Evolutionary conservation across 1,140 invertebrate species (phyloP), one percentile per base, ranked within the genome.

Genomic region (Diuraphis noxia): DNA sequence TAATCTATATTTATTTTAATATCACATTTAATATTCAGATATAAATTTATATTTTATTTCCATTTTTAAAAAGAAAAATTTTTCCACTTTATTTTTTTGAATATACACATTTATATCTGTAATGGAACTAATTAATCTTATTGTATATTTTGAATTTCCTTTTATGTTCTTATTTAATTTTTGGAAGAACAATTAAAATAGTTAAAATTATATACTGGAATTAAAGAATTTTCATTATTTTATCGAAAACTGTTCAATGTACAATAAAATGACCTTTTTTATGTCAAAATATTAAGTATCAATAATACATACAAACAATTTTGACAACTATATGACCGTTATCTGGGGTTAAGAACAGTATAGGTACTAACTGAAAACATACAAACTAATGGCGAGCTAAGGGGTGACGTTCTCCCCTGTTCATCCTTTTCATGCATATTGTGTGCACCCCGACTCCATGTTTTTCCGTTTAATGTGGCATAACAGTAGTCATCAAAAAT

Each of bases 401-500:
- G 72, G 72, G 34, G 34, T 3, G 36, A 81, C 19, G 10, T 81
- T 81, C 21, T 21, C 79, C 38, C 40, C 79, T 40, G 7, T 40
- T 81, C 38, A 30, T 81, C 79, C 79, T 13, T 40, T 81, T 40
- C 36, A 38, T 40, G 30, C 23, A 81, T 81, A 81, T 81, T 81
- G 38, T 30, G 79, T 25, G 38, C 79, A 25, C 79, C 0, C 36
- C 77, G 21, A 38, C 21, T 19, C 30, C 81, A 43, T 36, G 84
- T 86, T 86, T 49, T 49, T 49, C 43, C 84, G 84, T 86, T 86
- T 49, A 38, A 85, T 52, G 85, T 86, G 85, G 43, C 85, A 86
- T 38, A 52, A 36, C 46, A 9, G 43, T 34, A 86, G 85, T 86
- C 85, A 49, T 86, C 85, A 86, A 86, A 49, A 86, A 52, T 52